These are phyloP conservation scores for Hypena proboscidalis DNA, from an alignment of 2,888 invertebrate species.

Conservation along the genomic window DNA sequence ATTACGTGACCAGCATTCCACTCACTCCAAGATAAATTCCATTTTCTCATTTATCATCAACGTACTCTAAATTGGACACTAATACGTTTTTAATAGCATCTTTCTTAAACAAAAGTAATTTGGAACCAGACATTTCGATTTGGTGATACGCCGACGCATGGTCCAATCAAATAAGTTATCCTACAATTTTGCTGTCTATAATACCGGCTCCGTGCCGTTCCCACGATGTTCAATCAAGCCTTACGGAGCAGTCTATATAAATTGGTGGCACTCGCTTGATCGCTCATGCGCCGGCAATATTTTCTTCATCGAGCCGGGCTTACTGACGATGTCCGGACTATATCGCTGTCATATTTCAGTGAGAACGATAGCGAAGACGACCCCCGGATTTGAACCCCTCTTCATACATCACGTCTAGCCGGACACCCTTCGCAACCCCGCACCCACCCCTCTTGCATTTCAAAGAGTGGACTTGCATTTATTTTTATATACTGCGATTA, in stretches of 20 bases:
- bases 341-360: constrained; percentile 74
- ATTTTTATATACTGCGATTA: constrained; percentile 64
- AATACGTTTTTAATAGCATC: neutral
- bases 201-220: constrained; percentile 19
- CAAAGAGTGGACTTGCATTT: constrained; percentile 66
- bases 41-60: neutral
- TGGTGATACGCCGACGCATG: constrained; percentile 3
- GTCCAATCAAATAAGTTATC: constrained; percentile 9
- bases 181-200: constrained; percentile 5
- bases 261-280: constrained; percentile 47
- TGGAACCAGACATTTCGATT: neutral
- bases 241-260: constrained; percentile 37
- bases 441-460: constrained; percentile 42
- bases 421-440: constrained; percentile 33
- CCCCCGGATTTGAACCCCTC: constrained; percentile 40
- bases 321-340: constrained; percentile 73
- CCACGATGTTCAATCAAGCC: constrained; percentile 44
- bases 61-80: neutral
- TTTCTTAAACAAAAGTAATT: neutral
- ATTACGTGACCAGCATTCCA: neutral
- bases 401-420: constrained; percentile 52
- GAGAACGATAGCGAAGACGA: constrained; percentile 70
- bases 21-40: neutral
- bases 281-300: constrained; percentile 71
- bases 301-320: constrained; percentile 73